A percentile compares a stretch with the other conserved stretches of the same genome.
phyloP scores from a whole-genome alignment of 2,888 invertebrate species.

The Brachylomia viminalis region DNA sequence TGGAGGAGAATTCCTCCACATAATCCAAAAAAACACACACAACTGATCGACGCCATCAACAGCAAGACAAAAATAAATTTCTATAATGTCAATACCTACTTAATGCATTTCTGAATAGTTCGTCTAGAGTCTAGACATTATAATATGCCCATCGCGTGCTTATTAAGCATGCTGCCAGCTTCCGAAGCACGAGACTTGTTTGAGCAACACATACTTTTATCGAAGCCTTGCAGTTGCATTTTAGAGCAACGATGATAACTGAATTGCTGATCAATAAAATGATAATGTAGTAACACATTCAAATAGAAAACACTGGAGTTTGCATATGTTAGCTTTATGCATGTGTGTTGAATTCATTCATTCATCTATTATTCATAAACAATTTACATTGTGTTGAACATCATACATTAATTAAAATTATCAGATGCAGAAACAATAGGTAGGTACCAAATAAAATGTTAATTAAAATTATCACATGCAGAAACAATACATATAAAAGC shows the following conservation, averaged over 20 bases:
- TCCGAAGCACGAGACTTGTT: conserved; percentile 45
- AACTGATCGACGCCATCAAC: background rate
- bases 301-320: conserved; percentile 8
- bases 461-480: too few species aligned
- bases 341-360: background rate
- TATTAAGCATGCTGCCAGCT: conserved; percentile 47
- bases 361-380: too few species aligned
- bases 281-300: background rate
- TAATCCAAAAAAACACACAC: background rate
- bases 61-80: conserved; percentile 10
- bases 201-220: conserved; percentile 34
- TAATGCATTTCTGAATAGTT: conserved; percentile 30
- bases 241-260: conserved; percentile 49
- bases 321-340: too few species aligned
- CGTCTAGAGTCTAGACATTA: conserved; percentile 44
- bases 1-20: too few species aligned
- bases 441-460: too few species aligned
- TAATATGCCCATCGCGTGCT: conserved; percentile 18
- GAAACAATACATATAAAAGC: too few species aligned
- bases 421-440: too few species aligned
- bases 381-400: too few species aligned
- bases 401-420: too few species aligned
- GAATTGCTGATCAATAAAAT: conserved; percentile 42
- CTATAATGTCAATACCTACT: conserved; percentile 33
- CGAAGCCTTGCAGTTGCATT: conserved; percentile 44